Evolutionary conservation across 2,113 vertebrate genomes (phyloP).

Genomic region (Mirounga angustirostris): DNA sequence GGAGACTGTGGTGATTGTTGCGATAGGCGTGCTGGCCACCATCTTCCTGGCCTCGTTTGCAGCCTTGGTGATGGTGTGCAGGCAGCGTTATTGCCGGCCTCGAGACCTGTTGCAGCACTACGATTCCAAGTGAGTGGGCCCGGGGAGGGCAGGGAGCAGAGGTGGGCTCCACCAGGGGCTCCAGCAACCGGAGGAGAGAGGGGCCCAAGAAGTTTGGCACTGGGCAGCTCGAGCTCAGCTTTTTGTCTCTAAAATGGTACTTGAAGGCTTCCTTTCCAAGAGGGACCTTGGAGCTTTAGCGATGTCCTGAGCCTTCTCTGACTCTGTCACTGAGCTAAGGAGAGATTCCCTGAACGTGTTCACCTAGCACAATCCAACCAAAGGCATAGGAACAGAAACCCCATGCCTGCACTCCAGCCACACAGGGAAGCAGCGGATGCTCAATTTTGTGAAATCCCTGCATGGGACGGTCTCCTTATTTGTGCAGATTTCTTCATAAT

Average conservation of each 20-base stretch:
- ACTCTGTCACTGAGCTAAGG: not conserved
- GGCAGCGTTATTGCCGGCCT: constrained; percentile 96
- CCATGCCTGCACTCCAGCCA: not conserved
- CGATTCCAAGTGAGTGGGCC: constrained; percentile 93
- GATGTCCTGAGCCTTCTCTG: not conserved
- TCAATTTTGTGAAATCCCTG: not conserved
- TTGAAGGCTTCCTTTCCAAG: not conserved
- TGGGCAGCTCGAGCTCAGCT: not conserved
- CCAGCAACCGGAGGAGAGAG: too few species aligned
- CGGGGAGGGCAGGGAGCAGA: rapidly evolving
- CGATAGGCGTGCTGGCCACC: constrained; percentile 96
- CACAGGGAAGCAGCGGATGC: not conserved
- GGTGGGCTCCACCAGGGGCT: not conserved
- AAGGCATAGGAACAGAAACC: not conserved
- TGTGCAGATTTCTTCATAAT: not conserved
- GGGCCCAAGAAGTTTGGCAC: not conserved
- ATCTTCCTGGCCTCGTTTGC: constrained; percentile 97
- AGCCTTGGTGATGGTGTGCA: constrained; percentile 95
- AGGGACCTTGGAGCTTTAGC: not conserved
- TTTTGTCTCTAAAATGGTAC: not conserved
- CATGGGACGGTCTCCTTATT: not conserved
- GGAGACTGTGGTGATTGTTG: constrained; percentile 98
- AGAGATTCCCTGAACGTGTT: not conserved
- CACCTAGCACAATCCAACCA: not conserved
- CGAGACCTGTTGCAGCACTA: constrained; percentile 93